Base-by-base conservation (phyloP, 2,888 invertebrate genomes). In the Tortricodes alternella region DNA sequence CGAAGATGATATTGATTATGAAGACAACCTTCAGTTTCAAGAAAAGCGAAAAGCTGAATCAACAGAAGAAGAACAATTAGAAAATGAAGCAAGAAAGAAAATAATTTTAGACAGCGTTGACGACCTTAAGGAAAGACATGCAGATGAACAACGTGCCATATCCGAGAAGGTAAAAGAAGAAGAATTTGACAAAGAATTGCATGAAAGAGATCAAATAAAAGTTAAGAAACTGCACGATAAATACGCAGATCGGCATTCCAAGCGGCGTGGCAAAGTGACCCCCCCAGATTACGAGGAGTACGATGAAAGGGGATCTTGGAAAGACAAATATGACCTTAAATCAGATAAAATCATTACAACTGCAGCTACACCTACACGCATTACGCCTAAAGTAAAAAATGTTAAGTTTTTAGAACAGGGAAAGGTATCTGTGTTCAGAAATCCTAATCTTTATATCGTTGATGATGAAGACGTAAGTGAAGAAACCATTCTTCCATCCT, bases 121-220 rank as follows among this genome's bases (percentile, higher is more conserved):
- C 53, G 82, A 84, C 35, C 64, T 90, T 9, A 90, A 89, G 71
- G 69, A 74, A 55, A 74, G 86, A 13, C 90, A 90, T 56, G 81
- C 77, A 9, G 64, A 75, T 61, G 89, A 90, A 68, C 87, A 88
- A 61, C 76, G 75, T 63, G 62, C 64, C 1, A 79, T 89, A 65
- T 76, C 80, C 8, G 85, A 89, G 57, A 85, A 78, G 66, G 62
- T 73, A 0, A 86, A 83, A 66, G 85, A 85, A 68, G 89, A 89
- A 63, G 85, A 85, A 65, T 68, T 83, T 46, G 71, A 71, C n/a
- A 71, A 76, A 67, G 83, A 89, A 64, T 78, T 85, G 58, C 71
- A 68, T 4, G 81, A 82, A 59, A 75, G 77, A 59, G 79, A 81
- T 46, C 74, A 66, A 34, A 55, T 67, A 38, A 62, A 58, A 16